A percentile compares a stretch with the other conserved stretches of the same genome.
Evolutionary conservation across 2,797 vertebrate genomes (phyloP).

Genomic region (Sebastes matsubarae): DNA sequence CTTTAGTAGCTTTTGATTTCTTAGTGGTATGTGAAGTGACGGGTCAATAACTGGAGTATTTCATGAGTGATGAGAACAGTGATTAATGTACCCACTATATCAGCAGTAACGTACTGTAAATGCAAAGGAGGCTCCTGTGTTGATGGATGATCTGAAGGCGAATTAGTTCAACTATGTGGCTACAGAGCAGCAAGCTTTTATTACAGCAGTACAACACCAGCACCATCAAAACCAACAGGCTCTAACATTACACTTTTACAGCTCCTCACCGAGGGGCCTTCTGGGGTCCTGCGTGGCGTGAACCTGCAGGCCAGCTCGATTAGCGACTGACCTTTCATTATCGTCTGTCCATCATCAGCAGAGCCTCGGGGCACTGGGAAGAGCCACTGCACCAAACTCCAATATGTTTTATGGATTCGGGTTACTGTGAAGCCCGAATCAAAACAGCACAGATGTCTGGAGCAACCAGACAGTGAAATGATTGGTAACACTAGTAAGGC

Average conservation of each 20-base stretch:
- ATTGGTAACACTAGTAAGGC: background rate
- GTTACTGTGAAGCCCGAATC: conserved; percentile 30
- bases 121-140: background rate
- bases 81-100: background rate
- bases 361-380: conserved; percentile 20
- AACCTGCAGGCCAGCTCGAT: conserved; percentile 44
- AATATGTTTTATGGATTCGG: conserved; percentile 60
- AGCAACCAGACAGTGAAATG: conserved; percentile 31
- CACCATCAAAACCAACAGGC: conserved; percentile 19
- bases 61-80: background rate
- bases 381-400: conserved; percentile 41
- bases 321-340: conserved; percentile 71
- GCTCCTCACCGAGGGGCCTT: conserved; percentile 7
- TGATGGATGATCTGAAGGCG: background rate
- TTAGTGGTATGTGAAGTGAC: background rate
- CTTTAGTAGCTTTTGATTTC: background rate
- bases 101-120: conserved; percentile 13
- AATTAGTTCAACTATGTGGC: conserved; percentile 2
- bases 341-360: conserved; percentile 37
- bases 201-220: background rate
- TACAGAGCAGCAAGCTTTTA: conserved; percentile 1
- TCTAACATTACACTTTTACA: conserved; percentile 30
- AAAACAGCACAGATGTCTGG: conserved; percentile 35
- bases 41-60: background rate
- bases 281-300: conserved; percentile 15